phyloP scores from a whole-genome alignment of 2,888 invertebrate genomes.

The Poecilobothrus nobilitatus region DNA sequence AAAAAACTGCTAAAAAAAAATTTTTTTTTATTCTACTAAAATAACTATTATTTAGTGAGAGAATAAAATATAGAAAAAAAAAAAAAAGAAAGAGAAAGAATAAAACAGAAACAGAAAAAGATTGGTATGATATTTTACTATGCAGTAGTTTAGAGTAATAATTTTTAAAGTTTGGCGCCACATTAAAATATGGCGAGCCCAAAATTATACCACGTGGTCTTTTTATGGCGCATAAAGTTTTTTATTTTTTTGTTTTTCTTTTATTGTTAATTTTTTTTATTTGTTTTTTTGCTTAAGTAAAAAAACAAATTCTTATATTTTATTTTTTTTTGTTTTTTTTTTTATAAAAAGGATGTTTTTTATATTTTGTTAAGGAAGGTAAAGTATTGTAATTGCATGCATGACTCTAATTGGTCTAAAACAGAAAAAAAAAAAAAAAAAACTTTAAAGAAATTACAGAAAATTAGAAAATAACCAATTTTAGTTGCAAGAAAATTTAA shows the following conservation, averaged over 20 bases:
- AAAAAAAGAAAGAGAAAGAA: neutral
- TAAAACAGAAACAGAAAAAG: no score
- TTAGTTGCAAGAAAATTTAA: neutral
- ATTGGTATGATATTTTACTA: neutral
- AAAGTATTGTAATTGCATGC: neutral
- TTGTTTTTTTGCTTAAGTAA: neutral
- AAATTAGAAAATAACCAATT: no score
- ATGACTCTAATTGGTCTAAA: neutral
- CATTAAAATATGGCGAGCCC: constrained; percentile 1
- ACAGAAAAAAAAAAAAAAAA: neutral
- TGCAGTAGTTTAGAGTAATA: constrained; percentile 4
- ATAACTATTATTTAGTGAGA: neutral
- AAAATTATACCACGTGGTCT: neutral
- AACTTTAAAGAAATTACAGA: neutral
- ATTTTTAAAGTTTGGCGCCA: constrained; percentile 4
- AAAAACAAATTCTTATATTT: no score
- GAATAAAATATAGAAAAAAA: neutral
- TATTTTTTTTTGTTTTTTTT: neutral
- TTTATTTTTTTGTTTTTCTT: neutral
- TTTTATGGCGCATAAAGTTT: neutral
- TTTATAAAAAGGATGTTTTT: no score
- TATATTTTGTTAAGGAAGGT: neutral
- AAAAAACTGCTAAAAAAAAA: neutral
- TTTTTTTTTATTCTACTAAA: neutral
- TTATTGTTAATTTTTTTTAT: neutral